phyloP scores from a whole-genome alignment of 1,140 invertebrate genomes.

The Drosophila ohnishii region DNA sequence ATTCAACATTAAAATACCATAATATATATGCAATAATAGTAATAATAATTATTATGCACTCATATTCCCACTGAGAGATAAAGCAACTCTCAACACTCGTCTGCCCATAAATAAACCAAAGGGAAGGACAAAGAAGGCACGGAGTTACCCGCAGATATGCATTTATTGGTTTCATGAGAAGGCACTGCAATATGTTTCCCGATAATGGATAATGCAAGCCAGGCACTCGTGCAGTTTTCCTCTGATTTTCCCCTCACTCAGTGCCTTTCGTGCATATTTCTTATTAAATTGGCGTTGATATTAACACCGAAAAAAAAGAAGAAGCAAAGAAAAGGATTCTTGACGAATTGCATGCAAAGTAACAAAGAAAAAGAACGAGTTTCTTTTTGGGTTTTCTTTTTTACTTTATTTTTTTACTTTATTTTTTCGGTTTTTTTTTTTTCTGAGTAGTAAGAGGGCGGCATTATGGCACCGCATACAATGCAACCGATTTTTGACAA shows the following conservation, averaged over 20 bases:
- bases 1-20: not conserved
- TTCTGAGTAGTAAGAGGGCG: not conserved
- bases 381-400: not conserved
- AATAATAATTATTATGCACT: conserved; percentile 34
- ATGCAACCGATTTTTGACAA: conserved; percentile 43
- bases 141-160: conserved; percentile 2
- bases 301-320: conserved; percentile 23
- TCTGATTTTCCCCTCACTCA: not conserved
- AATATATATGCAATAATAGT: conserved; percentile 16
- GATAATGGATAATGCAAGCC: conserved; percentile 44
- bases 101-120: conserved; percentile 26
- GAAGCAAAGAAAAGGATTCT: conserved; percentile 27
- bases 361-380: not conserved
- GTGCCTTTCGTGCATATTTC: conserved; percentile 42
- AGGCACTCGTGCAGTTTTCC: conserved; percentile 5
- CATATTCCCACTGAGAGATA: conserved; percentile 31
- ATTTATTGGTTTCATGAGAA: conserved; percentile 31
- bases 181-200: conserved; percentile 35
- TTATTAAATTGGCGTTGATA: conserved; percentile 52
- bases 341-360: conserved; percentile 45
- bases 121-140: not conserved
- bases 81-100: conserved; percentile 24
- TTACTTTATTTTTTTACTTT: not conserved
- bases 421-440: not conserved
- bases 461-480: conserved; percentile 26